Base-by-base conservation (phyloP, 2,888 invertebrate species). In the Marasmarcha lunaedactyla region DNA sequence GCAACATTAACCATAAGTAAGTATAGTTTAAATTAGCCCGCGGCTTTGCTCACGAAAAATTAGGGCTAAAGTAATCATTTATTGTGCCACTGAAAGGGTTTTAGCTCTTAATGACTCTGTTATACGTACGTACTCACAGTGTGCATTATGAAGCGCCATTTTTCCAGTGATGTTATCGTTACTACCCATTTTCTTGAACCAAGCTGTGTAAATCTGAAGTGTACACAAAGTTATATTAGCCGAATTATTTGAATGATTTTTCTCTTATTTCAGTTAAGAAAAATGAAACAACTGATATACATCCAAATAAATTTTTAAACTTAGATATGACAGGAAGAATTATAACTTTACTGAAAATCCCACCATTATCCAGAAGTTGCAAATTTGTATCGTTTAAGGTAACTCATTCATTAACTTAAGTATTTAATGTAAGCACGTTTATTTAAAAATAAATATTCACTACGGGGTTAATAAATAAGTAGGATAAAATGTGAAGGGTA, bases 1-100 rank as follows among this genome's bases (percentile, higher is more conserved):
- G 86, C 86, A 0, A 55, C 65, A 33, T 48, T 88, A 12, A 84
- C 84, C 25, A 76, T 87, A 42, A 68, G 87, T 87, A n/a, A n/a
- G n/a, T n/a, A n/a, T n/a, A n/a, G n/a, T n/a, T n/a, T n/a, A n/a
- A n/a, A n/a, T n/a, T n/a, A n/a, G n/a, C n/a, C n/a, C n/a, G n/a
- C n/a, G n/a, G n/a, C n/a, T n/a, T n/a, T n/a, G n/a, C n/a, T n/a
- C n/a, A n/a, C n/a, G n/a, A n/a, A n/a, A n/a, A n/a, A n/a, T n/a
- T n/a, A n/a, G n/a, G n/a, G n/a, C n/a, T n/a, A n/a, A 30, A 30
- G 30, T 30, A 30, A n/a, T 30, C 11, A 11, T 7, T 30, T 3
- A 3, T 30, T 30, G 10, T 30, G 4, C 10, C 20, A 20, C 7
- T n/a, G n/a, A n/a, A 20, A 5, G 3, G 20, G 3, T 7, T 20